Conservation (phyloP, 2,888 invertebrate genomes). For the Sinotaia quadrata region DNA sequence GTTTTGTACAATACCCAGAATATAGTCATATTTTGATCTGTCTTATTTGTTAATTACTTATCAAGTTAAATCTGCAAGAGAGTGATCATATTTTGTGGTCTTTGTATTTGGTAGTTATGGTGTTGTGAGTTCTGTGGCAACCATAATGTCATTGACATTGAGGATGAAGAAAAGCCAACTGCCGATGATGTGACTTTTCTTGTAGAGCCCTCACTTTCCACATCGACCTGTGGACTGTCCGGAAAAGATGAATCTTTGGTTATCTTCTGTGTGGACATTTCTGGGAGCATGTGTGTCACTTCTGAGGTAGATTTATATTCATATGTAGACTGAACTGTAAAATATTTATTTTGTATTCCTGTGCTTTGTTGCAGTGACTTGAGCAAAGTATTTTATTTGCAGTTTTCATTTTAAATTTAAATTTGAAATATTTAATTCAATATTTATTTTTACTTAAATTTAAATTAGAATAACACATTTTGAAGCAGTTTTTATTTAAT, state of each 20-base stretch:
- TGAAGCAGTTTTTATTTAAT: no score
- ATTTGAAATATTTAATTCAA: neutral
- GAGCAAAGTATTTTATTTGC: neutral
- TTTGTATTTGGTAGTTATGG: constrained; percentile 56
- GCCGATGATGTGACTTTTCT: constrained; percentile 67
- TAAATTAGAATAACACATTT: no score
- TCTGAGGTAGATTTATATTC: constrained; percentile 54
- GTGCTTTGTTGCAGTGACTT: neutral
- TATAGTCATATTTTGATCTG: no score
- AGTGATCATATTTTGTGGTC: neutral
- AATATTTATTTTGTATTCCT: neutral
- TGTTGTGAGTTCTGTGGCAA: constrained; percentile 66
- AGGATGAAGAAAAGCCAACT: constrained; percentile 65
- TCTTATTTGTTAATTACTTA: no score
- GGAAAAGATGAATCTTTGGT: constrained; percentile 65
- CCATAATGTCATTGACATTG: constrained; percentile 58
- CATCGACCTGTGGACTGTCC: constrained; percentile 56
- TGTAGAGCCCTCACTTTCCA: constrained; percentile 64
- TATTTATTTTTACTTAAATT: no score
- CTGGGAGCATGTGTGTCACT: constrained; percentile 71
- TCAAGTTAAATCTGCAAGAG: no score
- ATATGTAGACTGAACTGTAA: neutral
- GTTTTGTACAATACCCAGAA: no score
- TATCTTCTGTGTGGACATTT: constrained; percentile 70
- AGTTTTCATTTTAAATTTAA: neutral